Evolutionary conservation across 1,140 invertebrate species (phyloP), one percentile per base, ranked within the genome.

Genomic region (Phortica variegata): DNA sequence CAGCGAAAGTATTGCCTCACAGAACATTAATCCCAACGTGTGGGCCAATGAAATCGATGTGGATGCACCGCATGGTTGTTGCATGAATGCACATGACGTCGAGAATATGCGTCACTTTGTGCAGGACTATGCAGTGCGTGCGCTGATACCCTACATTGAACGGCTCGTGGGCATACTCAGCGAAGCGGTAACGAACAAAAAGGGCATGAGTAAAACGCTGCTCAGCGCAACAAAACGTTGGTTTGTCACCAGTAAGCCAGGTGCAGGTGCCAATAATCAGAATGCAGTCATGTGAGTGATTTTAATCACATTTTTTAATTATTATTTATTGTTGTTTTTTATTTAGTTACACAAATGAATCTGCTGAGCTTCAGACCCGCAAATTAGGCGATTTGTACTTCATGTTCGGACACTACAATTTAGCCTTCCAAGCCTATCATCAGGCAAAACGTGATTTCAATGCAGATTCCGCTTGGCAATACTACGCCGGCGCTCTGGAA

Each of bases 401-500:
- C 71, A 87, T 98, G 82, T 95, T 98, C 75, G 91, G 94, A 8
- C 86, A 96, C 60, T 98, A 98, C 79, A 85, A 87, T 52, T 79
- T 90, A 43, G 93, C 97, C 1, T 97, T 95, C 78, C 90, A 82
- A 66, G 85, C 90, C 1, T 99, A 98, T 78, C 94, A 98, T 75
- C 86, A 90, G 13, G 90, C 93, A 9, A 98, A 98, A 77, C 85
- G 94, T 50, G 97, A 99, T 70, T 98, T 98, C 77, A 89, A 90
- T 60, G 88, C 87, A 13, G 96, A 99, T 77, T 90, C 94, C 62
- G 96, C 96, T 1, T 98, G 95, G 95, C 78, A 97, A 10, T 93
- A 96, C 76, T 97, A 92, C 78, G 95, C 95, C 8, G 94, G 94
- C 10, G 93, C 95, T 15, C 77, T 95, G 33, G 95, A 97, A 81